Evolutionary conservation across 2,888 invertebrate genomes (phyloP).

Genomic region (Cremastinae sp.): DNA sequence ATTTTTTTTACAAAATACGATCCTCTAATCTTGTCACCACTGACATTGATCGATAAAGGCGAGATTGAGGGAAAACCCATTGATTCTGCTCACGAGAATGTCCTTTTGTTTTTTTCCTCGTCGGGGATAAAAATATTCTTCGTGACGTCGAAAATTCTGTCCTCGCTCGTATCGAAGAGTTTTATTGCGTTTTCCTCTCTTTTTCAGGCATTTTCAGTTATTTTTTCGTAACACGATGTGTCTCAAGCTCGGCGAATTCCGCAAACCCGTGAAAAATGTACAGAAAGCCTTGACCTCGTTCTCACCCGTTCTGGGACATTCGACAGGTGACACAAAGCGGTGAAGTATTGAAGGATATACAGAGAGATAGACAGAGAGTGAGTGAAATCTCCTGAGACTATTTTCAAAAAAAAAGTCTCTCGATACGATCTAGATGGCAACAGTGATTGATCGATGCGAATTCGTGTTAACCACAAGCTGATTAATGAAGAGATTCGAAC

Average conservation of each 20-base stretch:
- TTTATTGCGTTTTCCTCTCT: background rate
- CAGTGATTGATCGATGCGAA: constrained; percentile 49
- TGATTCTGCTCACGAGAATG: background rate
- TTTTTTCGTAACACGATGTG: constrained; percentile 3
- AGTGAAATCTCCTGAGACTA: constrained; percentile 4
- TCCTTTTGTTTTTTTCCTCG: constrained; percentile 7
- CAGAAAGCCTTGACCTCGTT: constrained; percentile 17
- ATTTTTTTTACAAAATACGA: constrained; percentile 1
- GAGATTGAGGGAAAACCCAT: background rate
- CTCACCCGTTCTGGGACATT: constrained; percentile 28
- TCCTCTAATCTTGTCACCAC: constrained; percentile 14
- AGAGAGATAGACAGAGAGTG: constrained; percentile 4
- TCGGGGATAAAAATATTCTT: constrained; percentile 21
- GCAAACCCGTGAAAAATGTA: constrained; percentile 39
- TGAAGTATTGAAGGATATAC: constrained; percentile 41
- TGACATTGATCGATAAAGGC: constrained; percentile 12
- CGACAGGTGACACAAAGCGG: constrained; percentile 46
- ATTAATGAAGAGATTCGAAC: constrained; percentile 29
- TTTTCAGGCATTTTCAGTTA: background rate
- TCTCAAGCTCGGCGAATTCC: constrained; percentile 36
- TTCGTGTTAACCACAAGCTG: constrained; percentile 55
- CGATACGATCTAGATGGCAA: constrained; percentile 15
- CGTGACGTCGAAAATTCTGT: constrained; percentile 3
- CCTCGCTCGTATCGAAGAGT: constrained; percentile 1
- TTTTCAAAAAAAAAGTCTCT: constrained; percentile 4